Evolutionary conservation across 2,797 vertebrate genomes (phyloP), one percentile per base, ranked within the genome.

Genomic region (Acanthurus leucopareius): DNA sequence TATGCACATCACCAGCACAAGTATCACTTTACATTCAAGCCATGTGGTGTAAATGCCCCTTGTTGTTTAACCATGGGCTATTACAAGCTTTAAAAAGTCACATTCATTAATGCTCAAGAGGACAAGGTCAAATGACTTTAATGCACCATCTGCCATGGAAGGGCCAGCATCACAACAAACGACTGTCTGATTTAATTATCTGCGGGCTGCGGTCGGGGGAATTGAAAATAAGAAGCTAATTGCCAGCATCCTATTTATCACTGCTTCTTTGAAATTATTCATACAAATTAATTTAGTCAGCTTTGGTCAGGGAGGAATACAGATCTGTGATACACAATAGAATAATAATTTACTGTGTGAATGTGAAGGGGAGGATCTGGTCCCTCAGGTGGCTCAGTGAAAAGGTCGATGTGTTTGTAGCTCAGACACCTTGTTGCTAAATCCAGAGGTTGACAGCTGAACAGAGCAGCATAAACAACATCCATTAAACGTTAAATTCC

Each of bases 321-420:
- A 81, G 52, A 73, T 56, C 35, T 44, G 25, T 63, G 58, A 56
- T 40, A 62, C 64, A 71, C 45, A 42, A 28, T 20, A 56, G 58
- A 76, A 79, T 75, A 48, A 66, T 44, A 56, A 62, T 77, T 61
- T 32, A 72, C 56, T 17, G 15, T 53, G 77, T 63, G 71, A 19
- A 15, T 61, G 62, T 40, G 54, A 61, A 64, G 3, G 9, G 56
- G 45, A 49, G 48, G 51, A 71, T 65, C 16, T 11, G 38, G 65
- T 74, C 65, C 62, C 61, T 14, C 13, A 53, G 83, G 69, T 32
- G 62, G 68, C 62, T 84, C n/a, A 54, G 54, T 63, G 72, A 83
- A 90, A 88, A 90, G 88, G 88, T 90, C 80, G 82, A 62, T 48
- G 73, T 73, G 82, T 84, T 88, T 79, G 72, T 85, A 79, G 76